Base-by-base conservation (phyloP, 92 coral and sea anemone species). In the Bergia sp. region DNA sequence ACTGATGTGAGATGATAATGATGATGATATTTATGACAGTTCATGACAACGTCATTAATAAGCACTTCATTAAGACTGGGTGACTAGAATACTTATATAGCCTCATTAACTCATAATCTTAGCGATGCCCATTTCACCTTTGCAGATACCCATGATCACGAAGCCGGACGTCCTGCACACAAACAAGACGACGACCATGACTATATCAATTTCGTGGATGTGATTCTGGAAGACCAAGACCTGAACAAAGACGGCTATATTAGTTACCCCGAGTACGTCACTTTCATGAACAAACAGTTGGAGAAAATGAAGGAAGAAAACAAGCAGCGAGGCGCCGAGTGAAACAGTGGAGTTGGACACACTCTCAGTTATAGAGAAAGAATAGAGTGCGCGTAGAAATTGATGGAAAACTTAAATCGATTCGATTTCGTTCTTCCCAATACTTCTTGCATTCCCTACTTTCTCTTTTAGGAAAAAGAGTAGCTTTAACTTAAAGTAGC, bases 161-260 rank as follows among this genome's bases (percentile, higher is more conserved):
- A 23, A 71, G 67, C 10, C 1, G 64, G 65, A 4, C 44, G 45
- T 6, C 47, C 85, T 67, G 91, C 50, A 12, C 49, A 85, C 47
- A 79, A 90, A 15, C 76, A 87, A 55, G 85, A 75, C 58, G 71
- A 73, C 6, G 53, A 74, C 42, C 69, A 90, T 45, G 90, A 88
- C 4, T 36, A 86, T 45, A 92, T 89, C n/a, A 87, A 67, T 9
- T 95, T 95, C 65, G 95, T 95, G n/a, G 98, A 95, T 47, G 64
- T 88, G 49, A 90, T 95, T 38, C 85, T 95, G 15, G 85, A 88
- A 64, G 98, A 95, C 74, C 96, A 90, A 89, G 98, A 95, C 53
- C 77, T 77, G 8, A 91, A 95, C 77, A 92, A 93, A 7, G 98
- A 95, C 55, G 98, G 98, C 55, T 95, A 92, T 53, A 95, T 95